Conservation (phyloP, 2,888 invertebrate genomes). For the Exocentrus adspersus region DNA sequence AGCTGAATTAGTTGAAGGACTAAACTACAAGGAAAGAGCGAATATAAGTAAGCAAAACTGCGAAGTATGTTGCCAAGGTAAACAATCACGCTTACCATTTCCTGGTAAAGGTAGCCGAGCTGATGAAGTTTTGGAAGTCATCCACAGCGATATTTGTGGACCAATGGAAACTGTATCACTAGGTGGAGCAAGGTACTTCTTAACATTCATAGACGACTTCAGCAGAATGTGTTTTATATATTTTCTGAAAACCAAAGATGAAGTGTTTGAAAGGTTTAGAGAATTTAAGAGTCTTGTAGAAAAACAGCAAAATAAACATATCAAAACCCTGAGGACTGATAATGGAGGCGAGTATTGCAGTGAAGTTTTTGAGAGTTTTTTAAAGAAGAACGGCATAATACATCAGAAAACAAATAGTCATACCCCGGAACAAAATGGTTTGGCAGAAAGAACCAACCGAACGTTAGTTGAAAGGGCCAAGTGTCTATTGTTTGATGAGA, state of each 20-base stretch:
- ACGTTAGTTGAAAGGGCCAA: conserved; percentile 43
- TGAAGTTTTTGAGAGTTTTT: conserved; percentile 29
- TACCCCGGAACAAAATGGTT: conserved; percentile 51
- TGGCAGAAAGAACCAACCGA: conserved; percentile 42
- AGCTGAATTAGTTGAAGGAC: conserved; percentile 34
- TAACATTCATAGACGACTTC: conserved; percentile 54
- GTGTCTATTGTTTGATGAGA: conserved; percentile 35
- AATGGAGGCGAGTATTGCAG: conserved; percentile 45
- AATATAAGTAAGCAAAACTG: conserved; percentile 22
- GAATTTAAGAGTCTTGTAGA: conserved; percentile 48
- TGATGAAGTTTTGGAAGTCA: conserved; percentile 24
- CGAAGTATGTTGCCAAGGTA: conserved; percentile 44
- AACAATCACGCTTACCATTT: conserved; percentile 48
- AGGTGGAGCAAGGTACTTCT: conserved; percentile 47
- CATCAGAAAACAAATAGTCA: conserved; percentile 47
- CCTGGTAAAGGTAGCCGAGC: conserved; percentile 30
- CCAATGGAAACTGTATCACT: conserved; percentile 40
- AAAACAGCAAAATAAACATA: conserved; percentile 45
- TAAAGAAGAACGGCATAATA: conserved; percentile 40
- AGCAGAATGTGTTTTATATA: conserved; percentile 48
- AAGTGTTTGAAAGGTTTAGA: conserved; percentile 44
- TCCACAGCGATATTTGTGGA: conserved; percentile 32
- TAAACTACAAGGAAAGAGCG: conserved; percentile 25
- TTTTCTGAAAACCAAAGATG: conserved; percentile 49
- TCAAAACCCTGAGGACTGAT: conserved; percentile 49